phyloP scores from a whole-genome alignment of 2,888 invertebrate species.

The Amphiduros pacificus region DNA sequence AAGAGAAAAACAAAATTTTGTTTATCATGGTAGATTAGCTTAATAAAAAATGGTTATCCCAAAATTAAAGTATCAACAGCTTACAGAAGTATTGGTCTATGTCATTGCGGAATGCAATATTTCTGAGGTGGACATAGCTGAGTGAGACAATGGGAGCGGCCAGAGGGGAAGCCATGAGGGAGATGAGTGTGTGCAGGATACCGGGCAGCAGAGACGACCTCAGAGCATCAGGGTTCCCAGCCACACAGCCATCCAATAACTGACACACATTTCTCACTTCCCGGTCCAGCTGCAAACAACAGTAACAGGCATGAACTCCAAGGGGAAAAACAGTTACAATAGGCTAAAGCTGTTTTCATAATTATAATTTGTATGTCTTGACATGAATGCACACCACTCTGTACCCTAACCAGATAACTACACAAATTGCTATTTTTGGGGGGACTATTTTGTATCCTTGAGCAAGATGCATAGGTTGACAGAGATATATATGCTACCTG shows the following conservation, averaged over 20 bases:
- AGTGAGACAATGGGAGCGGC: constrained; percentile 72
- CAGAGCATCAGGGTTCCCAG: constrained; percentile 64
- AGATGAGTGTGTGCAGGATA: constrained; percentile 67
- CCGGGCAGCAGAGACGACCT: constrained; percentile 66
- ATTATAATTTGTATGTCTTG: too few relatives aligned
- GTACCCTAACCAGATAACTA: too few relatives aligned
- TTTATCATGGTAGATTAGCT: too few relatives aligned
- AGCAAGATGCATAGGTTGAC: too few relatives aligned
- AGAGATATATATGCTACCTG: too few relatives aligned
- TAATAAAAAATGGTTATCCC: too few relatives aligned
- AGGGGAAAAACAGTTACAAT: not conserved
- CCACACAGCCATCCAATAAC: constrained; percentile 49
- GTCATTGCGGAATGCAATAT: constrained; percentile 63
- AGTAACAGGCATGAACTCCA: not conserved
- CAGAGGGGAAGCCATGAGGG: constrained; percentile 74
- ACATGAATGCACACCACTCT: too few relatives aligned
- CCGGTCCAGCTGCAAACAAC: constrained; percentile 21
- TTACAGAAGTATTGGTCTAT: constrained; percentile 40
- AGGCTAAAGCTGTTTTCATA: too few relatives aligned
- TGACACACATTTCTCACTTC: constrained; percentile 41
- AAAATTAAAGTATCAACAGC: too few relatives aligned
- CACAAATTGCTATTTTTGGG: too few relatives aligned
- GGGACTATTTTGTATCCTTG: too few relatives aligned
- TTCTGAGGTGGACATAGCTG: constrained; percentile 68
- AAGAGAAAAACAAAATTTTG: too few relatives aligned